Conservation (phyloP, 2,888 invertebrate species). For the Papilio demoleus region DNA sequence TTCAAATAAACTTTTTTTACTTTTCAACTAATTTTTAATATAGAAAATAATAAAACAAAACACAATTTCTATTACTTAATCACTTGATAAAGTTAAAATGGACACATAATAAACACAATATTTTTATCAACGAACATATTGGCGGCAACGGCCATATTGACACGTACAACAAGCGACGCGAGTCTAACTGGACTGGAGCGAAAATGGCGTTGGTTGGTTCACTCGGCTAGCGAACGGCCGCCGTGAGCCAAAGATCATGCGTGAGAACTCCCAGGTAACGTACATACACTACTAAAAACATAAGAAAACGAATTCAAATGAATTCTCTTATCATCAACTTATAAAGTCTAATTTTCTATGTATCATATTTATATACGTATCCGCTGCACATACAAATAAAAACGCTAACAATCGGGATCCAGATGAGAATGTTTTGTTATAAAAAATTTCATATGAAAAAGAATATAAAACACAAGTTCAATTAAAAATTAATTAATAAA, state of each 20-base stretch:
- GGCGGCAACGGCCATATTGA: slow-evolving; percentile 48
- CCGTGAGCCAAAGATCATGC: slow-evolving; percentile 66
- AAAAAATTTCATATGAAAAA: too few relatives aligned
- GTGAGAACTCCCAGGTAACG: slow-evolving; percentile 55
- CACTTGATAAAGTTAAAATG: slow-evolving; percentile 41
- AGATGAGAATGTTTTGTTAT: too few relatives aligned
- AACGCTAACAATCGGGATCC: too few relatives aligned
- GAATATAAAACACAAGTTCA: too few relatives aligned
- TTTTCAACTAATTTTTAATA: slow-evolving; percentile 1
- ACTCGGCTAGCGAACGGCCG: slow-evolving; percentile 51
- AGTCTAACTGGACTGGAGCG: slow-evolving; percentile 70
- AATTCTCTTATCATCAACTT: background rate
- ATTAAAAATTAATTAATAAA: too few relatives aligned
- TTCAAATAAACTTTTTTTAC: slow-evolving; percentile 35
- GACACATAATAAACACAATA: slow-evolving; percentile 53
- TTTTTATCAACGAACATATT: slow-evolving; percentile 61
- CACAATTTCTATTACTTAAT: slow-evolving; percentile 21
- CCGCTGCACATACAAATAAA: too few relatives aligned
- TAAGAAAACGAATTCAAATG: background rate
- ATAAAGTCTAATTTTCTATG: too few relatives aligned
- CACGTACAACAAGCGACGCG: slow-evolving; percentile 54
- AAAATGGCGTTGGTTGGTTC: slow-evolving; percentile 63
- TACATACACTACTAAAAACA: slow-evolving; percentile 36
- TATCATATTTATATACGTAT: too few relatives aligned
- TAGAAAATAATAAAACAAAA: slow-evolving; percentile 12